Base-by-base conservation (phyloP, 2,888 invertebrate genomes). In the Dicranocentrus wangi region DNA sequence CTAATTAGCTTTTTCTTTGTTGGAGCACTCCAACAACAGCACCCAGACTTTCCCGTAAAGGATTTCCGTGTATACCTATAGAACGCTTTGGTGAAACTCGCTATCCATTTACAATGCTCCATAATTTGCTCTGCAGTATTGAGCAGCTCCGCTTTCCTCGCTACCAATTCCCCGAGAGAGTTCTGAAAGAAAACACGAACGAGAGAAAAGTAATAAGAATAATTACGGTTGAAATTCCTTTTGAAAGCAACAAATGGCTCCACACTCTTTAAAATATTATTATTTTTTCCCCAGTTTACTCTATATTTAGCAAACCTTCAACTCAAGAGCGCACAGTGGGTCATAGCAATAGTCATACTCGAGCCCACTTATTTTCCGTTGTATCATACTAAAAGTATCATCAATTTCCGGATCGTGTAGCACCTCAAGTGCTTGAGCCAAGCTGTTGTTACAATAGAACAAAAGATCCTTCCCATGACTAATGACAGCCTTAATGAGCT, bases 321-420 rank as follows among this genome's bases (percentile, higher is more conserved):
- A 17, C 15, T 83, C 81, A 1, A 83, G 25, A 5, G 81, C 81
- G 25, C 69, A 69, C 0, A 83, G 28, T 7, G 83, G 83, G 51
- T 83, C 83, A n/a, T 73, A 83, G 47, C 21, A 69, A 0, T 77
- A 55, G 25, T 83, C 81, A 65, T 81, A 83, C 25, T 76, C 69
- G 5, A 81, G 7, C 15, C 23, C 28, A n/a, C n/a, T 42, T 5
- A 83, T 42, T 25, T 69, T 71, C 15, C 60, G 65, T 5, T 39
- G 73, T 8, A 83, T 42, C 10, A 8, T 28, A 8, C 42, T 27
- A 28, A 61, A 78, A 15, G 69, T 73, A 13, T 58, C 63, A 28
- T 69, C 68, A 8, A 76, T 43, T 15, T 77, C 68, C 0, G 15
- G 23, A 13, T 81, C 73, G 1, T 42, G 27, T 2, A 81, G 28